These are phyloP conservation scores for Fundulus diaphanus DNA, from an alignment of 2,797 vertebrate species.

Conservation along the genomic window DNA sequence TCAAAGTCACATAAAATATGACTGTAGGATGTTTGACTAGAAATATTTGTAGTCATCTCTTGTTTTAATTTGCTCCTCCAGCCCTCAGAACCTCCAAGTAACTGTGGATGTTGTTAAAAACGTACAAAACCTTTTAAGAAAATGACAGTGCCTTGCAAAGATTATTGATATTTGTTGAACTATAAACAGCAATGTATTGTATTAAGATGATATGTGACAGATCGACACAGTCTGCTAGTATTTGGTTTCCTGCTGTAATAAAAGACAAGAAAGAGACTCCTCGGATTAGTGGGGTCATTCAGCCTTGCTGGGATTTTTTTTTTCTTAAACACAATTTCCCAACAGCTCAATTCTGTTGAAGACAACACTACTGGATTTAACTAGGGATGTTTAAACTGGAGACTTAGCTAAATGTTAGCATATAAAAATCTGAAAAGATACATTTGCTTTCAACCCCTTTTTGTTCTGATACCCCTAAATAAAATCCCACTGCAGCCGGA, in stretches of 20 bases:
- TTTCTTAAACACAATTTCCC: background rate
- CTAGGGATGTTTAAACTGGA: background rate
- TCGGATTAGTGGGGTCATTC: background rate
- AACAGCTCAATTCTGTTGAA: background rate
- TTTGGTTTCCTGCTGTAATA: background rate
- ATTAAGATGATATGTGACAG: background rate
- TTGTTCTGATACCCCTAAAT: background rate
- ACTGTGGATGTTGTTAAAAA: background rate
- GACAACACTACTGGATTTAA: background rate
- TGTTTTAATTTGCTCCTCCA: slow-evolving; percentile 24
- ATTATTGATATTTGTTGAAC: background rate
- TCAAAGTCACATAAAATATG: too few relatives aligned
- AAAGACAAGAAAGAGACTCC: background rate
- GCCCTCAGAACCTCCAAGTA: background rate
- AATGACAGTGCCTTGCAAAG: background rate
- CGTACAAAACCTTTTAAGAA: background rate
- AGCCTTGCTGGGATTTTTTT: background rate
- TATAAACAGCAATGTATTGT: background rate
- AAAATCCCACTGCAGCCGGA: background rate
- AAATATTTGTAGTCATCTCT: slow-evolving; percentile 22
- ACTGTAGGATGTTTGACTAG: too few relatives aligned
- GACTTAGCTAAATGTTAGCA: background rate
- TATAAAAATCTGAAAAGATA: background rate
- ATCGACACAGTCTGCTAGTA: background rate
- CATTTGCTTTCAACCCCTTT: background rate